Percentiles rank a stretch among this genome's conserved stretches.
Evolutionary conservation across 1,140 invertebrate genomes (phyloP).

Genomic region (Cylas formicarius): DNA sequence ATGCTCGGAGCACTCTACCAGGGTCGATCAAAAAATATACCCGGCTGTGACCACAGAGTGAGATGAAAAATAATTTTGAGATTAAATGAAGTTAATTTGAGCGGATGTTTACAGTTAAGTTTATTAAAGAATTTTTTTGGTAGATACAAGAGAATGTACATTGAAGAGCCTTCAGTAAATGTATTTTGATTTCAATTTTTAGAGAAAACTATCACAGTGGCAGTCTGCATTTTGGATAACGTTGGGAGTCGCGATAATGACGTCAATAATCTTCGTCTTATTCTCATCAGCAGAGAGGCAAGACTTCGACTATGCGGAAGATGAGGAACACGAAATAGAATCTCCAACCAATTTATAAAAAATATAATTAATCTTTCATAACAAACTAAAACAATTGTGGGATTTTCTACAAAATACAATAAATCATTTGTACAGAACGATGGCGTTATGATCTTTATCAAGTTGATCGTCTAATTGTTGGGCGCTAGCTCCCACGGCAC

Average conservation of each 20-base stretch:
- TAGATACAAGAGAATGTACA: too few relatives aligned
- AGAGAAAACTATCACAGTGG: constrained; percentile 12
- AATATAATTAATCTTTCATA: too few relatives aligned
- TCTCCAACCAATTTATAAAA: too few relatives aligned
- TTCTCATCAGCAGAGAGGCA: constrained; percentile 11
- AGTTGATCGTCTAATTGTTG: constrained; percentile 79
- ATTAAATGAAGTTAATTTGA: too few relatives aligned
- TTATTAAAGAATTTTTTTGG: too few relatives aligned
- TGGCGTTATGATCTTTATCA: constrained; percentile 76
- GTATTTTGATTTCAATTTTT: too few relatives aligned
- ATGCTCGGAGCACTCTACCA: too few relatives aligned
- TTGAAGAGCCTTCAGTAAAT: too few relatives aligned
- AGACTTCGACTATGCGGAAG: constrained; percentile 9
- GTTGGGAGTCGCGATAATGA: constrained; percentile 2
- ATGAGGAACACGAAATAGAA: constrained; percentile 4
- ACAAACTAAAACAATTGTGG: not conserved
- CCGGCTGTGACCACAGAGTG: too few relatives aligned
- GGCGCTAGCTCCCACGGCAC: constrained; percentile 69
- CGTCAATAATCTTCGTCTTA: constrained; percentile 1
- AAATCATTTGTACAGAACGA: constrained; percentile 75
- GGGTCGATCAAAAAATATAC: too few relatives aligned
- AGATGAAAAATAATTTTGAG: too few relatives aligned
- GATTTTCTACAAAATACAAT: not conserved
- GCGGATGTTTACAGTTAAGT: too few relatives aligned
- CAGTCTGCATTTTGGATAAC: constrained; percentile 13